Evolutionary conservation across 2,113 vertebrate genomes (phyloP), one percentile per base, ranked within the genome.

Genomic region (Aptenodytes forsteri): DNA sequence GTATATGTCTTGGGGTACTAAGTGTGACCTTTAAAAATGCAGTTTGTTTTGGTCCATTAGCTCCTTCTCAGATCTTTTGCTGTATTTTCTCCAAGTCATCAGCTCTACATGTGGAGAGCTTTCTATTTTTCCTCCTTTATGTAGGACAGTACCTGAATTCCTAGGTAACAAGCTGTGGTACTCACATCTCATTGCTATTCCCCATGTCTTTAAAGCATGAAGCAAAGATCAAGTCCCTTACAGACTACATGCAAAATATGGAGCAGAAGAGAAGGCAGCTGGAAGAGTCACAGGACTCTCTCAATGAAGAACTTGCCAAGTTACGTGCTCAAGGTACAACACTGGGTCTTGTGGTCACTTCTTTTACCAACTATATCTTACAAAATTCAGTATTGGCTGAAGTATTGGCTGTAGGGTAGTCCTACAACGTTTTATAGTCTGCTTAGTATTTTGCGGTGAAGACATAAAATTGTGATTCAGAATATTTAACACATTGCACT

Each of bases 221-320:
- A 94, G 99, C 99, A 46, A 99, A 99, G 98, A 99, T 99, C 96
- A 99, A 98, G 88, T 99, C 99, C 87, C 98, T 99, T 93, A 99
- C 99, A 1, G 99, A 99, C 97, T 99, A 99, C 98, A 99, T 99
- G 99, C 99, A 99, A 96, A 99, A 99, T 89, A 98, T 99, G 98
- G 99, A 99, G 91, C 99, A 99, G 97, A 99, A 99, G 98, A 98
- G 98, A 96, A 98, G 99, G 83, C 99, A 99, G 91, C 98, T 99
- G 97, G 99, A 99, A 90, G 99, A 99, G 96, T 98, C 98, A 36
- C 99, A 99, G 95, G 99, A 99, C 76, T 98, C 98, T 1, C 98
- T 99, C 67, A 99, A 98, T 0, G 99, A 99, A 89, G 99, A 99
- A 70, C 98, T 99, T 76, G 98, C 98, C 86, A 99, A 98, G 77